Conservation (phyloP, 2,113 vertebrate genomes). For the Laticauda laticaudata region DNA sequence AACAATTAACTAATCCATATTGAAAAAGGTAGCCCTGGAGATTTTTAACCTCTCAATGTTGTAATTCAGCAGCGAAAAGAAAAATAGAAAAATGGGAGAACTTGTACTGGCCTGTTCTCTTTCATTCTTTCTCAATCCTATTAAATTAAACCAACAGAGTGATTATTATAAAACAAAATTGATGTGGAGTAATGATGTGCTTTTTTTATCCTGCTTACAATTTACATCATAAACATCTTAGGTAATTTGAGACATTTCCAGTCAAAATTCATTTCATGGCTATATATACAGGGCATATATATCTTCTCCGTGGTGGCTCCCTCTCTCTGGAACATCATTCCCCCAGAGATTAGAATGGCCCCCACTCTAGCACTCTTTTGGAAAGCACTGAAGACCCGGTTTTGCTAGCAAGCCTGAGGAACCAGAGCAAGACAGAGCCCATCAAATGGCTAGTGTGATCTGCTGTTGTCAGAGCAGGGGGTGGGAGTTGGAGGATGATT, state of each 20-base stretch:
- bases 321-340: too few species aligned
- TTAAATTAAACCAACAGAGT: not conserved
- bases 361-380: too few species aligned
- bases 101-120: not conserved
- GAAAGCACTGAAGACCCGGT: too few species aligned
- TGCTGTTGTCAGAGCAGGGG: too few species aligned
- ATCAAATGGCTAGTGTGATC: too few species aligned
- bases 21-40: not conserved
- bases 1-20: not conserved
- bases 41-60: constrained; percentile 27
- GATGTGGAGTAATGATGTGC: not conserved
- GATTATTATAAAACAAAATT: not conserved
- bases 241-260: not conserved
- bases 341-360: too few species aligned
- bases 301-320: too few species aligned
- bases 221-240: not conserved
- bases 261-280: not conserved
- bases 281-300: not conserved
- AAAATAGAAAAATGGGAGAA: not conserved
- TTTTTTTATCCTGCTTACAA: not conserved
- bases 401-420: too few species aligned
- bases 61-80: constrained; percentile 21
- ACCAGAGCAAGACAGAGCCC: too few species aligned
- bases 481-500: too few species aligned
- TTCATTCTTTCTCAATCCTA: constrained; percentile 10